Evolutionary conservation across 2,888 invertebrate species (phyloP).

Genomic region (Apamea epomidion): DNA sequence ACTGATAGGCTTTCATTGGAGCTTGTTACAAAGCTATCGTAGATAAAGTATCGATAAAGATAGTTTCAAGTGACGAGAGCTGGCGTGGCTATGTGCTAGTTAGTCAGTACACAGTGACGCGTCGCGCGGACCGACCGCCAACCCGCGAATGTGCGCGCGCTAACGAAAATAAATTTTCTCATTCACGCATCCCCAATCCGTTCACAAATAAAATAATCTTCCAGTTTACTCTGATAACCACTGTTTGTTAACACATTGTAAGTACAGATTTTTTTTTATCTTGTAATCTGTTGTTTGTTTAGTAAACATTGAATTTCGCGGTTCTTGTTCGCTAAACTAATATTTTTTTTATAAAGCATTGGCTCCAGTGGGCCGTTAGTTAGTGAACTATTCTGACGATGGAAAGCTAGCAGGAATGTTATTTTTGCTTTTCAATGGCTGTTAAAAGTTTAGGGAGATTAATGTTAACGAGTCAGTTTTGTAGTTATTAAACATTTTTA

Average conservation of each 20-base stretch:
- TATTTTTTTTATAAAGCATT: constrained; percentile 46
- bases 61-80: constrained; percentile 64
- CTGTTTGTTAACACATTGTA: constrained; percentile 56
- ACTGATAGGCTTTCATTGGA: constrained; percentile 62
- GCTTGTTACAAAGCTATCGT: constrained; percentile 66
- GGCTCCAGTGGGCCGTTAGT: constrained; percentile 10
- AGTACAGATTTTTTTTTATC: constrained; percentile 63
- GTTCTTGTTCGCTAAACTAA: constrained; percentile 41
- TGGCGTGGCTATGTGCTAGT: constrained; percentile 26
- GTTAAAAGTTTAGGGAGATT: constrained; percentile 10
- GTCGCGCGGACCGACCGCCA: constrained; percentile 63
- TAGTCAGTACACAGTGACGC: constrained; percentile 61
- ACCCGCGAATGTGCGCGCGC: constrained; percentile 34
- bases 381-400: constrained; percentile 26
- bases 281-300: constrained; percentile 59
- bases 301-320: constrained; percentile 66
- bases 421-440: constrained; percentile 1
- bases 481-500: neutral
- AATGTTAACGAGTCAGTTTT: neutral
- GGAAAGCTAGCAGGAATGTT: constrained; percentile 12
- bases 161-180: constrained; percentile 35
- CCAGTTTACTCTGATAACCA: constrained; percentile 58
- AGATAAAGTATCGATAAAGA: constrained; percentile 66
- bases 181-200: constrained; percentile 47
- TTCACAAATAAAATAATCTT: constrained; percentile 61